These are phyloP conservation scores for Thereva unica DNA, from an alignment of 2,888 invertebrate species.

Conservation along the genomic window DNA sequence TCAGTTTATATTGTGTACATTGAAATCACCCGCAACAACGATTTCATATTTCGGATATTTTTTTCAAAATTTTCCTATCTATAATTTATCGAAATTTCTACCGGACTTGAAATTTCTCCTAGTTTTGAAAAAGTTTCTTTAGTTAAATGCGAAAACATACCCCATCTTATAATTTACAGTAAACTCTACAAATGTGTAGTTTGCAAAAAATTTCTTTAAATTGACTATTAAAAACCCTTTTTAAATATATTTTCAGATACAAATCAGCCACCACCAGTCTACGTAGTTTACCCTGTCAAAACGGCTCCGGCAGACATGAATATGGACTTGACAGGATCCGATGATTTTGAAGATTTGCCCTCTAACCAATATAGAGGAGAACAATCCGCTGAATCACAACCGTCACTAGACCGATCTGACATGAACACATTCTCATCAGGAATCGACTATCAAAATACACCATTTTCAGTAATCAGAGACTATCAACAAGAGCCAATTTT, in stretches of 20 bases:
- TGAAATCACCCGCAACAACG: too few species aligned
- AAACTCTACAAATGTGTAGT: too few species aligned
- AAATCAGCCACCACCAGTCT: constrained; percentile 54
- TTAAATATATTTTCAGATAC: constrained; percentile 6
- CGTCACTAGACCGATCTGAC: constrained; percentile 49
- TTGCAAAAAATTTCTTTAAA: too few species aligned
- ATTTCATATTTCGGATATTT: too few species aligned
- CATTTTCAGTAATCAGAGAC: constrained; percentile 56
- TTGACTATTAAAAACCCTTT: not conserved
- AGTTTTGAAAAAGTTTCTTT: too few species aligned
- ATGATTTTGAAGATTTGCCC: constrained; percentile 58
- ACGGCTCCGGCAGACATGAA: constrained; percentile 59
- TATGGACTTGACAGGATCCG: constrained; percentile 42
- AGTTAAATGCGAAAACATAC: too few species aligned
- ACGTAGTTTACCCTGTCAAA: constrained; percentile 67
- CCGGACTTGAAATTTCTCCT: too few species aligned
- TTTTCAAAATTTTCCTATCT: too few species aligned
- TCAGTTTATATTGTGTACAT: too few species aligned
- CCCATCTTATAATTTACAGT: too few species aligned
- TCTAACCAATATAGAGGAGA: constrained; percentile 63
- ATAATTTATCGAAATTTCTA: too few species aligned
- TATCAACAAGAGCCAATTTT: constrained; percentile 59
- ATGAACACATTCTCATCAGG: constrained; percentile 37
- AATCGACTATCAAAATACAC: constrained; percentile 57
- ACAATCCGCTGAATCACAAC: constrained; percentile 58